These are phyloP conservation scores for Tichodroma muraria DNA, from an alignment of 2,113 vertebrate genomes.

Conservation along the genomic window DNA sequence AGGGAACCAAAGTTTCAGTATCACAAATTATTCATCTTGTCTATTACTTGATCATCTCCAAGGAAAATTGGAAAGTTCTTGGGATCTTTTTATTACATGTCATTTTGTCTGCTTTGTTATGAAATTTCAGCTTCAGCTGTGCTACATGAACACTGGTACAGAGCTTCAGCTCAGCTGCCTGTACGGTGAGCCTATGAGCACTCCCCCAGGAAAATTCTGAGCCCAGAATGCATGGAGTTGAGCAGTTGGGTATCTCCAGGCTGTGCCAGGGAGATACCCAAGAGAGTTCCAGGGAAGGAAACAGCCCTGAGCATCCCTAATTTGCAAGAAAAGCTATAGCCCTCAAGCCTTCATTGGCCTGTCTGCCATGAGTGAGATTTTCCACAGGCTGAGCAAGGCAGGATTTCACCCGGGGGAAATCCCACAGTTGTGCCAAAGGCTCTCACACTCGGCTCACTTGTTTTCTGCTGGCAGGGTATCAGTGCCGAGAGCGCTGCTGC, in stretches of 20 bases:
- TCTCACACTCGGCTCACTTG: fast-evolving
- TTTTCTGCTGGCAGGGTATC: neutral
- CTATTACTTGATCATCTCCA: neutral
- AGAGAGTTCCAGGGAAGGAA: neutral
- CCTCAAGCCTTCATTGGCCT: fast-evolving
- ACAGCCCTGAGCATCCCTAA: neutral
- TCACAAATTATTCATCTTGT: neutral
- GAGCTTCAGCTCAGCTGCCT: neutral
- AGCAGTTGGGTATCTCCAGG: neutral
- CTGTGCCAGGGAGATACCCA: neutral
- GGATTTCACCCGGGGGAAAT: neutral
- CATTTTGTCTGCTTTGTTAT: neutral
- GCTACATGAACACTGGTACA: fast-evolving
- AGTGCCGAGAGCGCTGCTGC: neutral
- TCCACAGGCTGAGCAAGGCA: neutral
- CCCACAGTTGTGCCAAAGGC: neutral
- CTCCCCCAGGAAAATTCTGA: neutral
- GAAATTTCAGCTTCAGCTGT: neutral
- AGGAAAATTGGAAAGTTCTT: neutral
- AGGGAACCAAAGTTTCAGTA: neutral
- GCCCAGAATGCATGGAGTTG: neutral
- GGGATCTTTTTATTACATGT: neutral
- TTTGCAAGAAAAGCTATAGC: neutral
- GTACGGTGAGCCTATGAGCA: fast-evolving
- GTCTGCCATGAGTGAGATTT: neutral